Base-by-base conservation (phyloP, 1,140 invertebrate species). In the Campodea augens region DNA sequence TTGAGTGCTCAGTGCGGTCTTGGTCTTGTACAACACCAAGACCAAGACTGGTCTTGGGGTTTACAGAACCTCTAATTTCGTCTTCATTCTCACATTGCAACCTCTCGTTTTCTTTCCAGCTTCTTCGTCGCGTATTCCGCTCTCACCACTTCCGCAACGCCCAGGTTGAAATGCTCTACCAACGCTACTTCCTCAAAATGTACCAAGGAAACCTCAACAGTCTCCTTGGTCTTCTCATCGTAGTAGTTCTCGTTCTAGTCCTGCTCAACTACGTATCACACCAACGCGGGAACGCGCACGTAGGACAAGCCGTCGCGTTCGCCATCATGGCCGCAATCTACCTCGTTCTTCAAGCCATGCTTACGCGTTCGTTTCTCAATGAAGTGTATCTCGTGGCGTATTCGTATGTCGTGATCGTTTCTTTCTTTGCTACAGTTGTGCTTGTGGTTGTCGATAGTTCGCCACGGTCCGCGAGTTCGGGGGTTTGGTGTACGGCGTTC, bases 131-230 rank as follows among this genome's bases (percentile, higher is more conserved):
- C 4, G 58, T 70, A 3, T 69, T 66, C 49, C 52, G 59, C 3
- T 75, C 74, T 25, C 75, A 78, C 58, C 71, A 72, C 50, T 80
- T 80, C 61, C 73, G 73, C 56, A 77, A 78, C 57, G 64, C 75
- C 43, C 73, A 86, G 76, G 80, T 90, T 54, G 87, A 90, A 64
- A 79, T 78, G 71, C 62, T 91, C 38, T 91, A 90, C 64, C 86
- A 91, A 61, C 72, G 85, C 37, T 92, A 92, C 65, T 90, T 91
- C 59, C 71, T 91, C 44, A 78, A 86, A 46, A 84, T 90, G 72
- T 90, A 89, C 66, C 85, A 90, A 63, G 82, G 77, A 52, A 89
- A 87, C 60, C 77, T 88, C 66, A 85, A 79, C 1, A 78, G 84
- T 54, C 69, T 90, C 29, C 69, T 91, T 42, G 77, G 73, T 4